Percentiles rank a stretch among this genome's conserved stretches.
These are phyloP conservation scores for Drosophila setosimentum DNA, from an alignment of 2,888 invertebrate species.

Conservation along the genomic window DNA sequence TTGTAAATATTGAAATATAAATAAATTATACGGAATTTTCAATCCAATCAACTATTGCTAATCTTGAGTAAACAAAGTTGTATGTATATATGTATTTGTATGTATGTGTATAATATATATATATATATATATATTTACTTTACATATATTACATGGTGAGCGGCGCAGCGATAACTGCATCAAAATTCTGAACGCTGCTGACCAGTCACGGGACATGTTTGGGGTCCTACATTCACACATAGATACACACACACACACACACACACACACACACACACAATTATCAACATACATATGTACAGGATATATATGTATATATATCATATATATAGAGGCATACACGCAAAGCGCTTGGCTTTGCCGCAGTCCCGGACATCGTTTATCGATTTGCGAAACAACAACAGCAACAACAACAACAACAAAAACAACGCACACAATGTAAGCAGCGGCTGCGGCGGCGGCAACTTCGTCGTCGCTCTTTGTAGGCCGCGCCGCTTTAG, in stretches of 20 bases:
- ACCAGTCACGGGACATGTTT: slow-evolving; percentile 47
- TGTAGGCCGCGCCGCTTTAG: slow-evolving; percentile 70
- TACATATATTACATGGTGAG: slow-evolving; percentile 10
- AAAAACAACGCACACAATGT: slow-evolving; percentile 20
- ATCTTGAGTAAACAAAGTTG: not conserved
- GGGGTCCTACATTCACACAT: slow-evolving; percentile 16
- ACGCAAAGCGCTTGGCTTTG: slow-evolving; percentile 67
- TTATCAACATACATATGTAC: slow-evolving; percentile 2
- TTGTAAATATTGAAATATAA: not conserved
- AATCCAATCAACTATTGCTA: not conserved
- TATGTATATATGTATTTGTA: not conserved
- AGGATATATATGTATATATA: not conserved
- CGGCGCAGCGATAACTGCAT: slow-evolving; percentile 47
- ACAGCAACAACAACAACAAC: slow-evolving; percentile 52
- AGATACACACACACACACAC: slow-evolving; percentile 15
- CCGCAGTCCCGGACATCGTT: slow-evolving; percentile 76
- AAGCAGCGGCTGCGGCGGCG: slow-evolving; percentile 32
- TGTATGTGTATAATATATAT: slow-evolving; percentile 2
- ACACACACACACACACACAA: slow-evolving; percentile 6
- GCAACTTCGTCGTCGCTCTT: slow-evolving; percentile 49
- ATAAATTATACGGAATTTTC: not conserved
- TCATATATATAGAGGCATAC: slow-evolving; percentile 41
- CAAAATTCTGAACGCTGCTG: slow-evolving; percentile 35
- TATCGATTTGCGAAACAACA: slow-evolving; percentile 72
- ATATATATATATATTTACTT: slow-evolving; percentile 1